phyloP scores from a whole-genome alignment of 2,113 vertebrate genomes.

The Rhea pennata region DNA sequence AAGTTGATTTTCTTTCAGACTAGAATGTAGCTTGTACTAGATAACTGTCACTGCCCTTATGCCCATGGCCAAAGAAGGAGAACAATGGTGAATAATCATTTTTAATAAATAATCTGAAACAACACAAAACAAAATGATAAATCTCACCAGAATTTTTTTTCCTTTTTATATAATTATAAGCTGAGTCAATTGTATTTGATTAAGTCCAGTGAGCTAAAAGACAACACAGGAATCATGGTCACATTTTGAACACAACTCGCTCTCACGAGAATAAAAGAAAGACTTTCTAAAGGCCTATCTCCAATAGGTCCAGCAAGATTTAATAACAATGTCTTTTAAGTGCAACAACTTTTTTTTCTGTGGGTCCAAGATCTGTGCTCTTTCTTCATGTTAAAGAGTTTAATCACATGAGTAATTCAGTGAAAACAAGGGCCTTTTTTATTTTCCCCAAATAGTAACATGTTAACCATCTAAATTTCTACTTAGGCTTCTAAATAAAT shows the following conservation, averaged over 20 bases:
- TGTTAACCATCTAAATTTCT: background rate
- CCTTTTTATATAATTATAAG: background rate
- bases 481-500: background rate
- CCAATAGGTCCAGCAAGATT: background rate
- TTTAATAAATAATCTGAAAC: background rate
- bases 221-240: background rate
- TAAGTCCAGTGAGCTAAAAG: background rate
- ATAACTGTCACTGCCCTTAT: background rate
- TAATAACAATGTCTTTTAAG: background rate
- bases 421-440: background rate
- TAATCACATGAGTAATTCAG: background rate
- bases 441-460: background rate
- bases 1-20: background rate
- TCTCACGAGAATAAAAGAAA: background rate
- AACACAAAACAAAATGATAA: background rate
- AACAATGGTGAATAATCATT: background rate
- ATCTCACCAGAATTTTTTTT: background rate
- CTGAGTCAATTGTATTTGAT: background rate
- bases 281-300: background rate
- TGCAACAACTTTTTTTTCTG: background rate
- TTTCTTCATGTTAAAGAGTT: background rate
- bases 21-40: background rate
- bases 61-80: background rate
- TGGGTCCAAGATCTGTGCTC: background rate
- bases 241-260: background rate